Conservation (phyloP, 1,140 invertebrate species). For the Bombus consobrinus region DNA sequence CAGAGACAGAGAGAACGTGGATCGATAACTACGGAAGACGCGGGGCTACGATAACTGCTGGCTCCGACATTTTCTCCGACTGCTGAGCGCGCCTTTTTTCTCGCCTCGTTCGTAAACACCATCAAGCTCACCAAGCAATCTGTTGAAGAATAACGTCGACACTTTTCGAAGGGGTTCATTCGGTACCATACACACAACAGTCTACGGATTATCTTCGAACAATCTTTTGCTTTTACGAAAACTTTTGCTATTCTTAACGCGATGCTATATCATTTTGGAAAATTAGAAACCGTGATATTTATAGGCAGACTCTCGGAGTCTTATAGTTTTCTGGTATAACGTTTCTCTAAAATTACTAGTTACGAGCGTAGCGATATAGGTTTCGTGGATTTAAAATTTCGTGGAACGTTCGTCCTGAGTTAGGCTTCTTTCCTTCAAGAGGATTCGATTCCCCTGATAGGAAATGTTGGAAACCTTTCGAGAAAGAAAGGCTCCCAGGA, state of each 20-base stretch:
- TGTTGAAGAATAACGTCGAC: neutral
- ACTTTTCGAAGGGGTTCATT: neutral
- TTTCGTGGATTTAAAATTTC: neutral
- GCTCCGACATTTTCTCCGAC: constrained; percentile 57
- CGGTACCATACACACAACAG: neutral
- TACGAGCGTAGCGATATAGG: neutral
- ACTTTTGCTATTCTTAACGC: neutral
- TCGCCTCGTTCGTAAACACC: constrained; percentile 53
- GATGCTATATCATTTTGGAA: neutral
- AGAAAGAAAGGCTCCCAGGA: neutral
- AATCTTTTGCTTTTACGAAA: neutral
- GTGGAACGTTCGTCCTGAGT: neutral
- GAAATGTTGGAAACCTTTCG: neutral
- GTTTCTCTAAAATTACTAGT: neutral
- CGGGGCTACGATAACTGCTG: constrained; percentile 62
- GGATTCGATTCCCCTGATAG: neutral
- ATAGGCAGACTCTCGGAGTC: too few species aligned
- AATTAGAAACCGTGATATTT: too few species aligned
- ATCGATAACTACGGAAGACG: constrained; percentile 67
- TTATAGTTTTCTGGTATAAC: too few species aligned
- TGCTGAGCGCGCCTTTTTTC: constrained; percentile 41
- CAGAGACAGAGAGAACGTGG: constrained; percentile 22
- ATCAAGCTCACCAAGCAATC: neutral
- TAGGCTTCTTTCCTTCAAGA: neutral
- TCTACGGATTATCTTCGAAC: neutral